Evolutionary conservation across 1,140 invertebrate genomes (phyloP).

Genomic region (Latrodectus geometricus): DNA sequence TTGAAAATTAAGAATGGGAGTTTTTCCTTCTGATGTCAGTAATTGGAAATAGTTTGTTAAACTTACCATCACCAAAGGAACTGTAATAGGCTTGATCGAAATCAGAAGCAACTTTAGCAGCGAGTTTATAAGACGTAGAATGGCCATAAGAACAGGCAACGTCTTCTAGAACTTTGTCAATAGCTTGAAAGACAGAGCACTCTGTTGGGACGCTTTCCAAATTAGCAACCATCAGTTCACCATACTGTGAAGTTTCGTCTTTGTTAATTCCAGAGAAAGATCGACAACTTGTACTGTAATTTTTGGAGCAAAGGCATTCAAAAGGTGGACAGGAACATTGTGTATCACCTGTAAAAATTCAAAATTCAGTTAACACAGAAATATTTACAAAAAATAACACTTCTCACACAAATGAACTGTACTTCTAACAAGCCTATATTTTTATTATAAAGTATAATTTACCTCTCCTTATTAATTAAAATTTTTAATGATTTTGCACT

Average conservation of each 20-base stretch:
- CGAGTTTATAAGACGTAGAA: slow-evolving; percentile 47
- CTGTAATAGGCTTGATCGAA: slow-evolving; percentile 57
- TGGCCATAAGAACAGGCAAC: slow-evolving; percentile 52
- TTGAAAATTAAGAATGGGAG: too few species aligned
- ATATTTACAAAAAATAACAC: too few species aligned
- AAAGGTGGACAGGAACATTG: slow-evolving; percentile 70
- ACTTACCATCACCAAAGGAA: slow-evolving; percentile 55
- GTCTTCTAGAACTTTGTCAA: slow-evolving; percentile 54
- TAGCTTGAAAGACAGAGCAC: slow-evolving; percentile 53
- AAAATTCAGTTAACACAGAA: not conserved
- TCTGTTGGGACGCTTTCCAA: slow-evolving; percentile 16
- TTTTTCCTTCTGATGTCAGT: too few species aligned
- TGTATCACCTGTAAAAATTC: slow-evolving; percentile 64
- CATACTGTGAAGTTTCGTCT: slow-evolving; percentile 26
- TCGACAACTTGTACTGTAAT: slow-evolving; percentile 23
- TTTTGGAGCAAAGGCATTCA: slow-evolving; percentile 67
- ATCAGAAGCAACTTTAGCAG: slow-evolving; percentile 56
- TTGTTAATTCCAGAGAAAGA: slow-evolving; percentile 12
- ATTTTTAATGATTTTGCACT: too few species aligned
- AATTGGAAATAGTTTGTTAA: too few species aligned
- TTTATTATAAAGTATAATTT: too few species aligned
- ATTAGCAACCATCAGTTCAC: slow-evolving; percentile 24
- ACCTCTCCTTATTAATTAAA: too few species aligned
- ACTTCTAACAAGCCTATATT: too few species aligned
- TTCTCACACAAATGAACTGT: too few species aligned